Conservation (phyloP, 2,888 invertebrate genomes). For the Timema podura region DNA sequence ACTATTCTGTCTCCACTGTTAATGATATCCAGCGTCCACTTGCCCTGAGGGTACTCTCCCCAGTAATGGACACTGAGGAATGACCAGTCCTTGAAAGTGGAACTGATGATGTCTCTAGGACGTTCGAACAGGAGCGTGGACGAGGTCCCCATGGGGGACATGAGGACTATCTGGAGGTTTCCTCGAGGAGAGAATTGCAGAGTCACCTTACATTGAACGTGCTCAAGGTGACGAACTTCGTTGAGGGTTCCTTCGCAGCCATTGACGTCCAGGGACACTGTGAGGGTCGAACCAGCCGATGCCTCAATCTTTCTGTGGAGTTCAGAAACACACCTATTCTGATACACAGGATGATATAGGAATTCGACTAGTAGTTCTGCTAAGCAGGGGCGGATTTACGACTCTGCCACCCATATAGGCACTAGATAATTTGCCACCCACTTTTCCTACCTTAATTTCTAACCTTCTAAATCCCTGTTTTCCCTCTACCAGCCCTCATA, state of each 20-base stretch:
- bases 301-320: slow-evolving; percentile 25
- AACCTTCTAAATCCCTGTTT: no score
- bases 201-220: slow-evolving; percentile 55
- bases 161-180: slow-evolving; percentile 49
- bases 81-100: slow-evolving; percentile 57
- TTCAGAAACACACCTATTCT: no score
- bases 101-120: slow-evolving; percentile 48
- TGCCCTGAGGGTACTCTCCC: slow-evolving; percentile 47
- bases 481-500: no score
- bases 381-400: neutral
- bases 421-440: no score
- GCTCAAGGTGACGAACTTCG: slow-evolving; percentile 51
- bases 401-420: no score
- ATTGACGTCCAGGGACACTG: slow-evolving; percentile 43
- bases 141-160: slow-evolving; percentile 49
- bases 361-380: neutral
- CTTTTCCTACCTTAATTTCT: no score
- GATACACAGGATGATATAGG: no score
- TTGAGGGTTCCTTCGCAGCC: slow-evolving; percentile 48
- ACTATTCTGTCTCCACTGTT: slow-evolving; percentile 41
- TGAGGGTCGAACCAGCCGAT: slow-evolving; percentile 35
- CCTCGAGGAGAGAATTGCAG: slow-evolving; percentile 52
- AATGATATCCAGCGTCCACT: slow-evolving; percentile 42
- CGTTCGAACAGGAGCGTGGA: slow-evolving; percentile 53
- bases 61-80: slow-evolving; percentile 60